Conservation (phyloP, 2,888 invertebrate species). For the Epirrita christyi region DNA sequence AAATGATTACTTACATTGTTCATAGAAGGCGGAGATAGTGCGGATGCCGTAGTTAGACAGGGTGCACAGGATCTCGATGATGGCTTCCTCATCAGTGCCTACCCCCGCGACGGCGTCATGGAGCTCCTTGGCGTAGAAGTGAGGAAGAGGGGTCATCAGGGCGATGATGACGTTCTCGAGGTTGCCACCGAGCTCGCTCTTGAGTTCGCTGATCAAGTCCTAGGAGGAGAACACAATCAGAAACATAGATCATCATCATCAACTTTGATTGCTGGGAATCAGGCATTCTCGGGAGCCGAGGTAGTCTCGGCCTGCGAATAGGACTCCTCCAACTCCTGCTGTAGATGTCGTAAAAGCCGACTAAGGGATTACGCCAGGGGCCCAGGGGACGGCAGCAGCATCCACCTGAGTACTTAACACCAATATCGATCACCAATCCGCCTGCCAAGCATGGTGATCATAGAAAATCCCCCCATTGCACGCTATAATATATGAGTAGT, state of each 20-base stretch:
- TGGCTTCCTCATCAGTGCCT: constrained; percentile 95
- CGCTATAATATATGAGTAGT: no score
- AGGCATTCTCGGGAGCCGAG: no score
- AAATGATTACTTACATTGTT: constrained; percentile 89
- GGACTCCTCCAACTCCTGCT: no score
- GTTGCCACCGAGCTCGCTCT: constrained; percentile 95
- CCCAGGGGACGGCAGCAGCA: no score
- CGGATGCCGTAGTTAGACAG: constrained; percentile 95
- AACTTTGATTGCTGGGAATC: not conserved
- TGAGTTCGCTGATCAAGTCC: constrained; percentile 92
- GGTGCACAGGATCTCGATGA: constrained; percentile 97
- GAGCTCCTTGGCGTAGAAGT: constrained; percentile 96
- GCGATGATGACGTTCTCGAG: constrained; percentile 96
- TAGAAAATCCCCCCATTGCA: no score
- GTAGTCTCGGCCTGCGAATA: no score
- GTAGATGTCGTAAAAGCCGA: no score
- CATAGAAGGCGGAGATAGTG: constrained; percentile 93
- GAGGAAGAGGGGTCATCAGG: constrained; percentile 94
- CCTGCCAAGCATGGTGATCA: no score
- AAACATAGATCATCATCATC: not conserved
- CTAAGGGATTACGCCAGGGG: no score
- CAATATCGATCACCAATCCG: no score
- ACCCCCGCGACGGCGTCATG: constrained; percentile 94
- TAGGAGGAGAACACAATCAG: constrained; percentile 45
- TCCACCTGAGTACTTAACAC: no score